phyloP scores from a whole-genome alignment of 2,797 vertebrate genomes.

The Adelosebastes latens region DNA sequence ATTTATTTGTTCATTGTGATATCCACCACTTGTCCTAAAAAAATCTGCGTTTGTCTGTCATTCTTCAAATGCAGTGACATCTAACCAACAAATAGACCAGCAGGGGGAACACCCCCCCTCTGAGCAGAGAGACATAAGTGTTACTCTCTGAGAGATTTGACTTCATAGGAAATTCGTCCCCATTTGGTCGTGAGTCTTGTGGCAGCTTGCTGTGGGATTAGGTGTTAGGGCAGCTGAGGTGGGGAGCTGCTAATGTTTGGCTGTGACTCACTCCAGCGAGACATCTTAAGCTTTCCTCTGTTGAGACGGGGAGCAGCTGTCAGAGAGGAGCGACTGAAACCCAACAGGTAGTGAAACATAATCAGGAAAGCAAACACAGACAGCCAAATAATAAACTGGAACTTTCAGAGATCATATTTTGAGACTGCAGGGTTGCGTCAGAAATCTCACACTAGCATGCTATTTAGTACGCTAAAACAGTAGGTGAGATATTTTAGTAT shows the following conservation, averaged over 20 bases:
- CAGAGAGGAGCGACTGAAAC: background rate
- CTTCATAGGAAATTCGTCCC: background rate
- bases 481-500: rapidly evolving
- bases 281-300: conserved; percentile 17
- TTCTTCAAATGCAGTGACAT: background rate
- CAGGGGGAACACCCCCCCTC: too few relatives aligned
- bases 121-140: background rate
- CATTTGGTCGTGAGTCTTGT: background rate
- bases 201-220: conserved; percentile 43
- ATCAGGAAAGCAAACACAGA: background rate
- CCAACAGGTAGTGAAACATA: background rate
- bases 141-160: background rate
- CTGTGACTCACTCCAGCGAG: conserved; percentile 8
- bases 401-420: background rate
- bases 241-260: conserved; percentile 23
- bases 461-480: too few relatives aligned
- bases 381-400: background rate
- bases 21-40: background rate
- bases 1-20: background rate
- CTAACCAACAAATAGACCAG: background rate
- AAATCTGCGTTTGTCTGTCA: background rate
- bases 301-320: conserved; percentile 8
- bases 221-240: background rate
- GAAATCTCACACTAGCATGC: too few relatives aligned
- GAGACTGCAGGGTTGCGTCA: background rate